Conservation (phyloP, 2,113 vertebrate species). For the Tyrannus savana region DNA sequence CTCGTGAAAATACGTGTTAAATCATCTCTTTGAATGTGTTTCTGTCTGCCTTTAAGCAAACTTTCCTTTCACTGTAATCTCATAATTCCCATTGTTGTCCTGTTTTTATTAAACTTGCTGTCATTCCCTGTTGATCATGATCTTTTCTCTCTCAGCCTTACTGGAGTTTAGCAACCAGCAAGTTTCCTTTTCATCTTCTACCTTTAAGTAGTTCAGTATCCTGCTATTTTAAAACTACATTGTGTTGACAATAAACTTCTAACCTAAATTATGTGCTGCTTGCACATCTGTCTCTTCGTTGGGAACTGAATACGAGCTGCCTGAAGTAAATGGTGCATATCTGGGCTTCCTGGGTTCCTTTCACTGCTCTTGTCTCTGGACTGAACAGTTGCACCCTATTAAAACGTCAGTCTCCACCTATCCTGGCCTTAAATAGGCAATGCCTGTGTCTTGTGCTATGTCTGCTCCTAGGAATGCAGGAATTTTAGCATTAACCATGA, state of each 20-base stretch:
- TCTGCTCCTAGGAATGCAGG: neutral
- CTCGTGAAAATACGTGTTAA: neutral
- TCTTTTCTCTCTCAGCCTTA: neutral
- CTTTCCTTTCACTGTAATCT: neutral
- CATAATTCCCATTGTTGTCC: neutral
- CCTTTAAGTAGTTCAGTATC: neutral
- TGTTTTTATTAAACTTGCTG: neutral
- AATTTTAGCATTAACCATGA: neutral
- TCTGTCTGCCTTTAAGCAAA: neutral
- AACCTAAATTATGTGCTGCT: neutral
- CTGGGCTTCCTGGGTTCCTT: neutral
- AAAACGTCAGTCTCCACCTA: neutral
- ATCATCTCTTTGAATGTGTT: neutral
- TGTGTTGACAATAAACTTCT: neutral
- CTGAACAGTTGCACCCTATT: neutral
- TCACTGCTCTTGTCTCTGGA: neutral
- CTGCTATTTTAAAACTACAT: neutral
- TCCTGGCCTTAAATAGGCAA: neutral
- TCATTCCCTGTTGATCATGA: neutral
- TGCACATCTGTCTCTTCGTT: neutral
- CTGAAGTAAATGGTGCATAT: neutral
- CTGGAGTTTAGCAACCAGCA: neutral
- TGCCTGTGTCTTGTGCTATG: neutral
- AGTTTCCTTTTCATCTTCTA: slow-evolving; percentile 15
- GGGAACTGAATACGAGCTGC: neutral